These are phyloP conservation scores for Galerucella nymphaeae DNA, from an alignment of 2,888 invertebrate genomes.

Conservation along the genomic window DNA sequence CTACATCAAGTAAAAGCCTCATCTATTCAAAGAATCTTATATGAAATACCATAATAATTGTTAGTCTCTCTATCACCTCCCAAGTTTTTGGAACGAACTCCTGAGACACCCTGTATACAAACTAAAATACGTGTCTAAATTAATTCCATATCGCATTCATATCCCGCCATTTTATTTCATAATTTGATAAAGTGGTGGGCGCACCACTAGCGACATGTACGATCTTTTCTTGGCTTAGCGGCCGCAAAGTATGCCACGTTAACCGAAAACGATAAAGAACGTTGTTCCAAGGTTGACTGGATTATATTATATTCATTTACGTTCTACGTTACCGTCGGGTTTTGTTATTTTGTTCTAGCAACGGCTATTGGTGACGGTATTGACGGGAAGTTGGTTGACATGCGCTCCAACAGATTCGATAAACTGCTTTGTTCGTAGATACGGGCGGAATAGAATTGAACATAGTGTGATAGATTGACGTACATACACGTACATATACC, in stretches of 20 bases:
- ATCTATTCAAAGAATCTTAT: no score
- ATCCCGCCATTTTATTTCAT: conserved; percentile 24
- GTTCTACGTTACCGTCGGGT: conserved; percentile 13
- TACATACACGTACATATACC: not conserved
- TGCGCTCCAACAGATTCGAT: conserved; percentile 14
- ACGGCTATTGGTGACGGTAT: conserved; percentile 28
- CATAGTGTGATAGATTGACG: not conserved
- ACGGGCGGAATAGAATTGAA: conserved; percentile 1
- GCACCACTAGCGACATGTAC: not conserved
- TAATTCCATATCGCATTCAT: not conserved
- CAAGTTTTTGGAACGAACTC: no score
- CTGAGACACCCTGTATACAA: no score
- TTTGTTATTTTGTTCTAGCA: conserved; percentile 24
- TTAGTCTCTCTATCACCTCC: no score
- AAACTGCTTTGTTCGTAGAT: conserved; percentile 12
- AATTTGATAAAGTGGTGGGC: conserved; percentile 6
- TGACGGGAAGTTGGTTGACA: conserved; percentile 18
- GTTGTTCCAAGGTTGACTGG: conserved; percentile 14
- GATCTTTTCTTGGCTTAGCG: conserved; percentile 18
- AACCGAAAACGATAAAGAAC: conserved; percentile 15
- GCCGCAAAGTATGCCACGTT: conserved; percentile 15
- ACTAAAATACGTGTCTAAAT: not conserved
- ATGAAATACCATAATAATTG: no score
- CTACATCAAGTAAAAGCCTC: no score
- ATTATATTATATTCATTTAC: not conserved